Evolutionary conservation across 2,888 invertebrate species (phyloP).

Genomic region (Philonicus albiceps): DNA sequence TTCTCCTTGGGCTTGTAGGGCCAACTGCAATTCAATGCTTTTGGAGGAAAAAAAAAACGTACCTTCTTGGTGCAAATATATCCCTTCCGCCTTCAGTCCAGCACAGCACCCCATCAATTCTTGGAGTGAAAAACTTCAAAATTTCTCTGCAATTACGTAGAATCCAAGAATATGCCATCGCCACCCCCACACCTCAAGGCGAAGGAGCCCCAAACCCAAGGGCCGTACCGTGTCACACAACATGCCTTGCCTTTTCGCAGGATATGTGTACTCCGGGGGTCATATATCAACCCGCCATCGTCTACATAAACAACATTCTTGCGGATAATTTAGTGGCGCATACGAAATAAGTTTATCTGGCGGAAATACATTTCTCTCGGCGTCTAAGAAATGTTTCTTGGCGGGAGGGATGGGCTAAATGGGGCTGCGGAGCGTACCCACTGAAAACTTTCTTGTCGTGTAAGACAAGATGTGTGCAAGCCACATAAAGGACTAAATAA

Average conservation of each 20-base stretch:
- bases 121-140: not conserved
- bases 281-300: conserved; percentile 48
- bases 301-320: conserved; percentile 54
- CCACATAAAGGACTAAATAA: not conserved
- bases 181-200: not conserved
- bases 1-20: not conserved
- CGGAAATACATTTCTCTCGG: conserved; percentile 51
- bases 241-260: conserved; percentile 2
- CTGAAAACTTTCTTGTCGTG: not conserved
- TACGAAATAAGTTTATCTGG: conserved; percentile 55
- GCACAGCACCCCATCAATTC: not conserved
- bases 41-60: not conserved
- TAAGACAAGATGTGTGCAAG: not conserved
- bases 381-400: not conserved
- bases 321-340: conserved; percentile 55
- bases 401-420: not conserved
- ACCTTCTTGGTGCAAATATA: not conserved
- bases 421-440: not conserved
- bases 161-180: not conserved
- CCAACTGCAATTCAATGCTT: not conserved
- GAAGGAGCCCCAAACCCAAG: not conserved
- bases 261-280: conserved; percentile 32
- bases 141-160: conserved; percentile 20
- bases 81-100: not conserved
- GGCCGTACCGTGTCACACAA: not conserved